Percentiles rank a stretch among this genome's conserved stretches.
Evolutionary conservation across 2,113 vertebrate genomes (phyloP).

Genomic region (Stercorarius parasiticus): DNA sequence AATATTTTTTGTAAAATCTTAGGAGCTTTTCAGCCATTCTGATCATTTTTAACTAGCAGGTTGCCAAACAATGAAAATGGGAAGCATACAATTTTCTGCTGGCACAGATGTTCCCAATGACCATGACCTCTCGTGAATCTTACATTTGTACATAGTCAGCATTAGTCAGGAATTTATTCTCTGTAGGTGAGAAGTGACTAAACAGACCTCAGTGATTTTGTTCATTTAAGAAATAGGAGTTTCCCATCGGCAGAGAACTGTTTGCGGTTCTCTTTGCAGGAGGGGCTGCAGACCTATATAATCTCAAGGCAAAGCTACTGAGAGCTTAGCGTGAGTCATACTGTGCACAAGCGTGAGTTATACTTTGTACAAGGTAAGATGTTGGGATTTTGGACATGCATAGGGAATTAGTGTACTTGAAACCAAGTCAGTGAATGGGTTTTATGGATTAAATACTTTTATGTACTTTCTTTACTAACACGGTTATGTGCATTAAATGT

Average conservation of each 20-base stretch:
- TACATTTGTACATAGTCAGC: neutral
- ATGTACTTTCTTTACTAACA: neutral
- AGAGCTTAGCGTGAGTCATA: accelerated
- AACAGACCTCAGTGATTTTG: neutral
- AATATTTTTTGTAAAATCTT: neutral
- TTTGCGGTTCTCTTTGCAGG: neutral
- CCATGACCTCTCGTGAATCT: neutral
- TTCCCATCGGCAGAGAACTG: neutral
- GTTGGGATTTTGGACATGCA: neutral
- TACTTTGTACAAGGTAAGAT: neutral
- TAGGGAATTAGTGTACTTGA: neutral
- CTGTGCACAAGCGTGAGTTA: neutral
- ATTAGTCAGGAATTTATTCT: neutral
- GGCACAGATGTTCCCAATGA: neutral
- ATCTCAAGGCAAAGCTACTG: neutral
- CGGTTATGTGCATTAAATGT: neutral
- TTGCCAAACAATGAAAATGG: neutral
- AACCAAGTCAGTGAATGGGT: neutral
- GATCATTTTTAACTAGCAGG: neutral
- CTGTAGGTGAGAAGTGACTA: neutral
- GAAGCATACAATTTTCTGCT: neutral
- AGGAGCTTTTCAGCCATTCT: accelerated
- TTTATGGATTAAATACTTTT: neutral
- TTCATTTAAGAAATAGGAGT: neutral
- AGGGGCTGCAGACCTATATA: neutral